Evolutionary conservation across 2,797 vertebrate species (phyloP).

Genomic region (Moxostoma hubbsi): DNA sequence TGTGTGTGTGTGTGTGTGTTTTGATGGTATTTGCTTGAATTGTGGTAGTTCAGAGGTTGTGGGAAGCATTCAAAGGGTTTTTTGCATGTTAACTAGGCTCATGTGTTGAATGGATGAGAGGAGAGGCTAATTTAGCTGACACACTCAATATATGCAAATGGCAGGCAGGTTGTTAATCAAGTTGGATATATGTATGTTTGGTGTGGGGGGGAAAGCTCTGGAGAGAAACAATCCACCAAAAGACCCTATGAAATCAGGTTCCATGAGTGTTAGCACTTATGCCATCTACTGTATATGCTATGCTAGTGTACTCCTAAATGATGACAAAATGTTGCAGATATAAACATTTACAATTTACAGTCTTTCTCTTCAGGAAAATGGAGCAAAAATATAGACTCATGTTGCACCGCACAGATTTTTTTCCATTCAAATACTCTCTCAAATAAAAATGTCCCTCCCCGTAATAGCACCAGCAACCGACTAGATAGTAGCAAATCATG

Average conservation of each 20-base stretch:
- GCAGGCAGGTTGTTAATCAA: slow-evolving; percentile 77
- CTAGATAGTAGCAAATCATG: too few species aligned
- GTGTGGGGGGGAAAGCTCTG: slow-evolving; percentile 50
- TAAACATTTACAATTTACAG: too few species aligned
- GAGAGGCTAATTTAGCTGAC: slow-evolving; percentile 78
- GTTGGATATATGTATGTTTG: slow-evolving; percentile 66
- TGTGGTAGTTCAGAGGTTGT: slow-evolving; percentile 25
- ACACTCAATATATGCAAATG: slow-evolving; percentile 69
- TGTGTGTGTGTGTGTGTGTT: not conserved
- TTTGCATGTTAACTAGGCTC: slow-evolving; percentile 70
- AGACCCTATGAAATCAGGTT: not conserved
- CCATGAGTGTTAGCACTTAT: too few species aligned
- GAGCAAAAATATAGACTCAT: too few species aligned
- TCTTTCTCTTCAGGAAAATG: too few species aligned
- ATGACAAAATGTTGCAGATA: too few species aligned
- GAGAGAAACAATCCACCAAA: slow-evolving; percentile 25
- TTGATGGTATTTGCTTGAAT: slow-evolving; percentile 17
- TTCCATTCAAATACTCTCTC: too few species aligned
- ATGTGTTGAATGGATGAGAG: slow-evolving; percentile 66
- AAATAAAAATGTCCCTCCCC: too few species aligned
- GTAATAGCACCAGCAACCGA: too few species aligned
- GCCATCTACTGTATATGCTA: too few species aligned
- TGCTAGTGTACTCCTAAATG: too few species aligned
- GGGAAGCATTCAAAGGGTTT: slow-evolving; percentile 44
- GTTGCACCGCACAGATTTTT: too few species aligned